phyloP scores from a whole-genome alignment of 2,113 vertebrate genomes.

The Speoplatyrhinus poulsoni region DNA sequence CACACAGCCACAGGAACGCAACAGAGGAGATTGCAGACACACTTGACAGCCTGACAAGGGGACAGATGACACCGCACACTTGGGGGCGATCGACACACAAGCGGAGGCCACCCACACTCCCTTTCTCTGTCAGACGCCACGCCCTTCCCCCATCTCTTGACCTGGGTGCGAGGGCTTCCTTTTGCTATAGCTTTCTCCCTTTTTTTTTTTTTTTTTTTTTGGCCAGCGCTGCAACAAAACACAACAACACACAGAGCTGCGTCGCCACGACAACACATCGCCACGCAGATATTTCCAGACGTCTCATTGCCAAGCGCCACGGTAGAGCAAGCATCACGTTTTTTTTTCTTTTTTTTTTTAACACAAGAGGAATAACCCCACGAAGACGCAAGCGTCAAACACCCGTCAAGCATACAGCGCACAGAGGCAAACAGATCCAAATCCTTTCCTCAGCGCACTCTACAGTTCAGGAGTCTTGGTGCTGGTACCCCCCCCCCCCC shows the following conservation, averaged over 20 bases:
- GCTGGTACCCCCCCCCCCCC: slow-evolving; percentile 50
- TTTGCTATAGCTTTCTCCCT: slow-evolving; percentile 28
- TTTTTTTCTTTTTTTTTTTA: slow-evolving; percentile 1
- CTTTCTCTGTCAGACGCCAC: slow-evolving; percentile 44
- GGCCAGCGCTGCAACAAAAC: slow-evolving; percentile 63
- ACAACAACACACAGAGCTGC: slow-evolving; percentile 60
- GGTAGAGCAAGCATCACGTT: slow-evolving; percentile 56
- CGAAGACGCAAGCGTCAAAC: slow-evolving; percentile 76
- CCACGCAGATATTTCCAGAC: slow-evolving; percentile 63
- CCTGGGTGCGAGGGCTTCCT: slow-evolving; percentile 45
- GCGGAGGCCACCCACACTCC: slow-evolving; percentile 31
- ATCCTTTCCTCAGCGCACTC: slow-evolving; percentile 54
- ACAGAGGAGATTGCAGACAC: slow-evolving; percentile 69
- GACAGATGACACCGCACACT: slow-evolving; percentile 69
- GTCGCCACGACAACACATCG: slow-evolving; percentile 61
- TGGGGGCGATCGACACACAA: slow-evolving; percentile 51
- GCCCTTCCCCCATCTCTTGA: slow-evolving; percentile 43
- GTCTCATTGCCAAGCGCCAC: slow-evolving; percentile 58
- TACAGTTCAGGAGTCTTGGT: slow-evolving; percentile 72
- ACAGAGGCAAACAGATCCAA: slow-evolving; percentile 69
- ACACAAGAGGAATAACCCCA: slow-evolving; percentile 72
- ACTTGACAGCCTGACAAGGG: slow-evolving; percentile 60
- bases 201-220: slow-evolving; percentile 10
- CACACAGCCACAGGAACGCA: slow-evolving; percentile 69
- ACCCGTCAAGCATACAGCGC: slow-evolving; percentile 71